Conservation (phyloP, 2,797 vertebrate species). For the Brachyalestes nurse region DNA sequence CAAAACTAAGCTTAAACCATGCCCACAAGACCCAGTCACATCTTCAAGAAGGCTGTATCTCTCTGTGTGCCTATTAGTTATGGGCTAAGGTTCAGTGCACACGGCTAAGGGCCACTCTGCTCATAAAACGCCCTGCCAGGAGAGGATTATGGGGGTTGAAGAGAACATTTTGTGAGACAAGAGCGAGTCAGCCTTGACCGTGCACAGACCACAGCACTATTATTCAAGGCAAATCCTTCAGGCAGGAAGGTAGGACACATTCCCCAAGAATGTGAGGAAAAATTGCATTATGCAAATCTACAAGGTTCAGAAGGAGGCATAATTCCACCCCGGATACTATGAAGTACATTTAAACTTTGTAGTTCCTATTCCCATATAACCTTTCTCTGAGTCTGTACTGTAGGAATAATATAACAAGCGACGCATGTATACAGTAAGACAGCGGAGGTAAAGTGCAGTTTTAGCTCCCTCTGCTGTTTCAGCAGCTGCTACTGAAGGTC, state of each 20-base stretch:
- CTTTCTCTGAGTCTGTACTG: neutral
- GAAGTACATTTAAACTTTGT: neutral
- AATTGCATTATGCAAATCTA: neutral
- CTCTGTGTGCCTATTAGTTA: slow-evolving; percentile 25
- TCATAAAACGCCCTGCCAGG: neutral
- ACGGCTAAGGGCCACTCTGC: neutral
- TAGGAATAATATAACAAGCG: neutral
- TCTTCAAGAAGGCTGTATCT: neutral
- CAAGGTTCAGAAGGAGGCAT: neutral
- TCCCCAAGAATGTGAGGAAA: neutral
- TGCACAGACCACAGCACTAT: neutral
- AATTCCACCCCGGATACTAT: neutral
- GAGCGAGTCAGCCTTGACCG: neutral
- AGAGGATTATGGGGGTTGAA: slow-evolving; percentile 23
- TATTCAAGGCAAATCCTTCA: slow-evolving; percentile 5
- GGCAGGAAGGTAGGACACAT: slow-evolving; percentile 22
- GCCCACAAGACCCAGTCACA: neutral
- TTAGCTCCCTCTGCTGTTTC: slow-evolving; percentile 48
- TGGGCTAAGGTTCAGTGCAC: slow-evolving; percentile 5
- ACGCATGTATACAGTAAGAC: neutral
- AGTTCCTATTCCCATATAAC: neutral
- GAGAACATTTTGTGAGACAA: slow-evolving; percentile 27
- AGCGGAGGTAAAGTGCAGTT: slow-evolving; percentile 4
- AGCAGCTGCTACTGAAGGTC: neutral
- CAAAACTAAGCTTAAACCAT: neutral